Conservation (phyloP, 2,888 invertebrate genomes). For the Papilio gigon region DNA sequence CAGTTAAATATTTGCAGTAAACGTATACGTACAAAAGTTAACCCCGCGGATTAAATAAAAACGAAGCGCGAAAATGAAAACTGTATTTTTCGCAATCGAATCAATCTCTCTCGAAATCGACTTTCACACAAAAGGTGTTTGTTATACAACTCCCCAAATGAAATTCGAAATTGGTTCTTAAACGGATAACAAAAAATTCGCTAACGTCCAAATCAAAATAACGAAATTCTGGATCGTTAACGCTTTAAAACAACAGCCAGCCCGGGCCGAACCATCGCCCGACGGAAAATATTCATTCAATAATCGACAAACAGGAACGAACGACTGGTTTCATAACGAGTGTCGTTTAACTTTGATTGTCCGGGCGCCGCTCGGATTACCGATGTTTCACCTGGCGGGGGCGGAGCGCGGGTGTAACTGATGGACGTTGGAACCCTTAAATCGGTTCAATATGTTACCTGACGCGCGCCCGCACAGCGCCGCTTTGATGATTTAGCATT, state of each 20-base stretch:
- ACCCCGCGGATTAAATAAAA: conserved; percentile 6
- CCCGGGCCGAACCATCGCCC: not conserved
- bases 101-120: conserved; percentile 5
- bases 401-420: conserved; percentile 1
- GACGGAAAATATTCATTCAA: conserved; percentile 29
- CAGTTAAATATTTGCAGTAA: conserved; percentile 6
- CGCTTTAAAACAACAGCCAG: conserved; percentile 24
- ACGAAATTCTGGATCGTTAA: conserved; percentile 23
- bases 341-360: conserved; percentile 54
- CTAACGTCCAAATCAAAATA: conserved; percentile 22
- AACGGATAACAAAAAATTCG: conserved; percentile 20
- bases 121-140: conserved; percentile 21
- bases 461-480: conserved; percentile 31
- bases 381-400: conserved; percentile 28
- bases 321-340: conserved; percentile 47
- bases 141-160: conserved; percentile 14
- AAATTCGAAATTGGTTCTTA: conserved; percentile 32
- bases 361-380: conserved; percentile 39
- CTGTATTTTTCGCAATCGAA: conserved; percentile 20
- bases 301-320: conserved; percentile 44
- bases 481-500: conserved; percentile 34
- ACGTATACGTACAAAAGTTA: not conserved
- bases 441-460: conserved; percentile 39
- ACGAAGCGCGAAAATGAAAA: conserved; percentile 1
- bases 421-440: conserved; percentile 33